Evolutionary conservation across 2,888 invertebrate genomes (phyloP), one percentile per base, ranked within the genome.

Genomic region (Gandaritis pyraliata): DNA sequence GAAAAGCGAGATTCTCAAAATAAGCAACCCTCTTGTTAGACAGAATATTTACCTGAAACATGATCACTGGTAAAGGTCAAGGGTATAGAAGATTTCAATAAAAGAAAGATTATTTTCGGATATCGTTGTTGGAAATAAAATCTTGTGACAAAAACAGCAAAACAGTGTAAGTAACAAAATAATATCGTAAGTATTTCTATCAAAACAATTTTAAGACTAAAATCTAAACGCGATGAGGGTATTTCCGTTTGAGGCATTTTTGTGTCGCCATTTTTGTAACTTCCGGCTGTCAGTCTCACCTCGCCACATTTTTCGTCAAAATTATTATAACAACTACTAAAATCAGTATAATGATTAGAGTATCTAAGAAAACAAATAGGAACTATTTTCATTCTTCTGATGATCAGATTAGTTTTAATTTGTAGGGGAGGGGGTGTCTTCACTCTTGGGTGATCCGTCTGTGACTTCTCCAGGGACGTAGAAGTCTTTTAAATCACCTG

Each of bases 391-490:
- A 43, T 48, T 48, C 23, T 16, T 33, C 15, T 41, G 45, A 30
- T 30, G 15, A 8, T 53, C n/a, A 45, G 30, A 30, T 56, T 45
- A 61, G 50, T 55, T 39, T 23, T 59, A 12, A 13, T 58, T 54
- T 16, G 49, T 58, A 8, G 49, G 48, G 6, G 54, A 54, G 10
- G 33, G 33, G 8, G 39, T 8, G 38, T 58, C 58, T 18, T 58
- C 43, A 48, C 50, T 62, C 12, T 36, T 57, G 0, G 39, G 54
- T 10, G 29, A 29, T 11, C 50, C 68, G 6, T 65, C 66, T 5
- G 65, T 58, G 1, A 68, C 70, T 55, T 33, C 43, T 46, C 72
- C 81, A 0, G 87, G 87, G 29, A 79, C 75, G 64, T 87, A 87
- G 68, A 87, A 87, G 68, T 87, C 86, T 49, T 76, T 77, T 16